Evolutionary conservation across 2,113 vertebrate genomes (phyloP), one percentile per base, ranked within the genome.

Genomic region (Cyphomyrus discorhynchus): DNA sequence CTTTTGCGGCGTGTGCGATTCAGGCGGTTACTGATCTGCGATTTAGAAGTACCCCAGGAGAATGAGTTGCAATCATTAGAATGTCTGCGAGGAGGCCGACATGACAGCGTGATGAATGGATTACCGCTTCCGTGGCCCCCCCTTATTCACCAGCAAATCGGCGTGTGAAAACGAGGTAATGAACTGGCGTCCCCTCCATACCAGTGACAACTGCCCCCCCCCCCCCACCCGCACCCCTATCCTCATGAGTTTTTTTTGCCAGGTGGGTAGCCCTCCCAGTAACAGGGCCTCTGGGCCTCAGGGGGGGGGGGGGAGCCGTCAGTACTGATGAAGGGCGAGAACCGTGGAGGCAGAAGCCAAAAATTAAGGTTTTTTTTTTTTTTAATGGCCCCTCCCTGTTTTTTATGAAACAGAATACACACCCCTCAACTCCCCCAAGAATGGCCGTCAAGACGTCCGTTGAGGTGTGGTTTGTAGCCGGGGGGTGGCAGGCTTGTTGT

Each of bases 1-100:
- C 74, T 80, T 88, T 77, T 15, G 53, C 87, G 45, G 31, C 62
- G 11, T 27, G 42, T 27, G 42, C 3, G 39, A 74, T 91, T 90
- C 52, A 90, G 86, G 88, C 47, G 49, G 62, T 88, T 86, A 47
- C 39, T 39, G 58, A 88, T 77, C 27, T 19, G 62, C n/a, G 31
- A 27, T 70, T 80, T 45, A 53, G 46, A 47, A 50, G n/a, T 62
- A 80, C 58, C 56, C 27, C 70, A 0, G 47, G 83, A 85, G 83
- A 49, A 85, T 85, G 45, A n/a, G 66, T 50, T 35, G 88, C 66
- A 49, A 46, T 88, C 66, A 88, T 88, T 88, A 88, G 66, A 45
- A 52, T 88, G 45, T 77, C 66, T 74, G 62, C n/a, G 66, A 88
- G 46, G 66, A 74, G 62, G 53, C 46, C 27, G 62, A 45, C 82